Evolutionary conservation across 2,113 vertebrate species (phyloP).

Genomic region (Bufo bufo): DNA sequence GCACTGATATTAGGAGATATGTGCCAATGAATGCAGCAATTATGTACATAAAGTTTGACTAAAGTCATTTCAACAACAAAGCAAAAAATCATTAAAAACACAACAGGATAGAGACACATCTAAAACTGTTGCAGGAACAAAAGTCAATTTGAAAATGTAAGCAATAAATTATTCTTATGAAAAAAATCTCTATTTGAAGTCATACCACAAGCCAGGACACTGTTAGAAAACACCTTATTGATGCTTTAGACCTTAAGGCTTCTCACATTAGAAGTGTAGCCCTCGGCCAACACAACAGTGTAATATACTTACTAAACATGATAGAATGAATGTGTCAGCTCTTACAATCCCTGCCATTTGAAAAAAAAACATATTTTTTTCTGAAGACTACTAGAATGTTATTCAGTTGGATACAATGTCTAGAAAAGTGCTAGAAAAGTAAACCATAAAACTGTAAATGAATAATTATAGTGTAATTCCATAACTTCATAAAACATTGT

Average conservation of each 20-base stretch:
- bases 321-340: background rate
- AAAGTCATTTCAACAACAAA: background rate
- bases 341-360: background rate
- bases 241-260: background rate
- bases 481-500: background rate
- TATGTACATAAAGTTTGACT: background rate
- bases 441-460: background rate
- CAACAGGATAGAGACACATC: background rate
- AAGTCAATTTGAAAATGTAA: constrained; percentile 9
- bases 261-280: background rate
- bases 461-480: background rate
- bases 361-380: background rate
- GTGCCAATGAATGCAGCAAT: background rate
- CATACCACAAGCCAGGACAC: background rate
- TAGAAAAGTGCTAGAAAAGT: background rate
- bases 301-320: background rate
- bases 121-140: background rate
- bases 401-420: background rate
- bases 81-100: background rate
- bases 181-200: background rate
- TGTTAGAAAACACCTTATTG: background rate
- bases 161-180: constrained; percentile 5
- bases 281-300: background rate
- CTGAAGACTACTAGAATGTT: background rate
- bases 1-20: no score